Conservation (phyloP, 2,797 vertebrate species). For the Sebastes nivosus region DNA sequence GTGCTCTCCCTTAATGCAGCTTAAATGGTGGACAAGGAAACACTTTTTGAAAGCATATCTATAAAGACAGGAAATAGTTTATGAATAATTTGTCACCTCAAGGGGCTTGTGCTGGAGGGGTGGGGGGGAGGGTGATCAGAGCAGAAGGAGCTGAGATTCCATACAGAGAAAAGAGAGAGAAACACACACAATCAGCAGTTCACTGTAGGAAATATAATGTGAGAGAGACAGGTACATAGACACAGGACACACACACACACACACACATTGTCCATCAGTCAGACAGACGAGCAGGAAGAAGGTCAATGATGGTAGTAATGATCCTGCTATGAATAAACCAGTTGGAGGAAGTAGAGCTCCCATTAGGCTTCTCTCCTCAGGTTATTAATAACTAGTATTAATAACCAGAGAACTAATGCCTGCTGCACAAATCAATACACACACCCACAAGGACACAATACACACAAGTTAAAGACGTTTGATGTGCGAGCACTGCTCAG, state of each 20-base stretch:
- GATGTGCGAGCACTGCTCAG: slow-evolving; percentile 21
- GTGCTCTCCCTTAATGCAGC: slow-evolving; percentile 43
- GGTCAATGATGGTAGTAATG: slow-evolving; percentile 70
- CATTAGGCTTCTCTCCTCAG: slow-evolving; percentile 72
- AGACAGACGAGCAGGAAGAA: slow-evolving; percentile 60
- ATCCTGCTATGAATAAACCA: slow-evolving; percentile 79
- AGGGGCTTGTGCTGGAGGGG: neutral
- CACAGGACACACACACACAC: neutral
- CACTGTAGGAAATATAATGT: neutral
- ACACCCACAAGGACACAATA: slow-evolving; percentile 26
- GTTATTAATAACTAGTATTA: slow-evolving; percentile 74
- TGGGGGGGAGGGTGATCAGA: neutral
- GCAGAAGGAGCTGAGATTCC: neutral
- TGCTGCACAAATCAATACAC: slow-evolving; percentile 62
- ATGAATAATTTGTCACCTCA: slow-evolving; percentile 72
- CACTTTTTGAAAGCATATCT: slow-evolving; percentile 70
- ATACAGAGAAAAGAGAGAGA: neutral
- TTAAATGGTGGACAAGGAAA: slow-evolving; percentile 66
- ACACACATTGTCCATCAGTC: slow-evolving; percentile 13
- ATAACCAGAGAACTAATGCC: slow-evolving; percentile 56
- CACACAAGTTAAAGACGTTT: slow-evolving; percentile 47
- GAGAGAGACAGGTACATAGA: neutral
- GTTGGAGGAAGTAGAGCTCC: slow-evolving; percentile 76
- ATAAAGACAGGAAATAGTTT: slow-evolving; percentile 55
- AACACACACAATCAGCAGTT: neutral